phyloP scores from a whole-genome alignment of 2,888 invertebrate species.

The Acanthopleura granulata region DNA sequence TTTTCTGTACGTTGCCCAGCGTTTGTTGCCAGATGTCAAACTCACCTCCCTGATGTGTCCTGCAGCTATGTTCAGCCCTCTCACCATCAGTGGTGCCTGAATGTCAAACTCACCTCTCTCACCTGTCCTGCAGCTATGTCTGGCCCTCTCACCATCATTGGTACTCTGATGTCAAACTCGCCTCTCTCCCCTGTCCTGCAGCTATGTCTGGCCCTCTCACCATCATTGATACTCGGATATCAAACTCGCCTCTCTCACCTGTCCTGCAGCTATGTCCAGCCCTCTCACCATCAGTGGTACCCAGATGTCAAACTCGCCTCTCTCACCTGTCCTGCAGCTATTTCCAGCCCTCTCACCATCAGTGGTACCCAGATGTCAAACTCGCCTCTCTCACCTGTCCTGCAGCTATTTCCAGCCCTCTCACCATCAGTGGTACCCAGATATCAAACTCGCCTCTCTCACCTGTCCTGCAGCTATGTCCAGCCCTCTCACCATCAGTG shows the following conservation, averaged over 20 bases:
- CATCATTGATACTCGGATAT: too few relatives aligned
- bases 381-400: constrained; percentile 35
- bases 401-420: constrained; percentile 68
- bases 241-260: constrained; percentile 50
- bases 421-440: too few relatives aligned
- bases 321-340: neutral
- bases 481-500: neutral
- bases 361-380: neutral
- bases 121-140: constrained; percentile 54
- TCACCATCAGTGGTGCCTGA: constrained; percentile 2
- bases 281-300: constrained; percentile 86
- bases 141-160: constrained; percentile 85
- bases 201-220: constrained; percentile 73
- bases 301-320: constrained; percentile 70
- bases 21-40: too few relatives aligned
- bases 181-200: constrained; percentile 25
- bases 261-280: constrained; percentile 72
- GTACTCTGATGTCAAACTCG: too few relatives aligned
- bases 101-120: constrained; percentile 53
- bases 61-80: neutral
- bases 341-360: neutral
- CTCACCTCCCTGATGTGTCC: neutral
- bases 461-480: neutral
- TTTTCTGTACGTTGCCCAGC: too few relatives aligned
- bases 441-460: neutral